Evolutionary conservation across 2,888 invertebrate species (phyloP), one percentile per base, ranked within the genome.

Genomic region (Amorpha juglandis): DNA sequence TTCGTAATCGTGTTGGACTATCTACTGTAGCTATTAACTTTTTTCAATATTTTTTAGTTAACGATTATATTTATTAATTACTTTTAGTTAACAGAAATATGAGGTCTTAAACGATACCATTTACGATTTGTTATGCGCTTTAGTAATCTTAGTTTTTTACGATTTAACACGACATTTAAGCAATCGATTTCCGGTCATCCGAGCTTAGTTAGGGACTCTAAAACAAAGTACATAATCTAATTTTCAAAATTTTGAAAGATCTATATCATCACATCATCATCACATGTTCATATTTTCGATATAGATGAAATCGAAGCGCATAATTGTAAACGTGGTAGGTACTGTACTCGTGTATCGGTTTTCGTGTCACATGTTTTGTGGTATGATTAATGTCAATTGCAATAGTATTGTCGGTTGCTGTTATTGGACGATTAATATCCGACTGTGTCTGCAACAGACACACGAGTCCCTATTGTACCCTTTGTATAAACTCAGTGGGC

Each of bases 311-410:
- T 4, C 27, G 27, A 27, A 27, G 27, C 27, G 27, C 27, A 27
- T 27, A 27, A 27, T 27, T 27, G 4, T 27, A 27, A 27, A 27
- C 27, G 27, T 27, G 4, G 27, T 27, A 27, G n/a, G 2, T 27
- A 4, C 7, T 14, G 47, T 48, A 9, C 47, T 12, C 9, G 21
- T 38, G 38, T 38, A 52, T 52, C 27, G 4, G 21, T 4, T 52
- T 52, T 21, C 14, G 27, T 52, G 52, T 52, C 27, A 52, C 27
- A 53, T 53, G 50, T 50, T 50, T 33, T 53, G n/a, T 27, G 14
- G 53, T 11, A 58, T 11, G 35, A 58, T 55, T 58, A 58, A 58
- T 38, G 38, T 58, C 55, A n/a, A 38, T 55, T 35, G 38, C 38
- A 55, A 38, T 11, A 11, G 16, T 9, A 9, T 11, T 19, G 16